Base-by-base conservation (phyloP, 92 coral and sea anemone species). In the Palythoa grandiflora region DNA sequence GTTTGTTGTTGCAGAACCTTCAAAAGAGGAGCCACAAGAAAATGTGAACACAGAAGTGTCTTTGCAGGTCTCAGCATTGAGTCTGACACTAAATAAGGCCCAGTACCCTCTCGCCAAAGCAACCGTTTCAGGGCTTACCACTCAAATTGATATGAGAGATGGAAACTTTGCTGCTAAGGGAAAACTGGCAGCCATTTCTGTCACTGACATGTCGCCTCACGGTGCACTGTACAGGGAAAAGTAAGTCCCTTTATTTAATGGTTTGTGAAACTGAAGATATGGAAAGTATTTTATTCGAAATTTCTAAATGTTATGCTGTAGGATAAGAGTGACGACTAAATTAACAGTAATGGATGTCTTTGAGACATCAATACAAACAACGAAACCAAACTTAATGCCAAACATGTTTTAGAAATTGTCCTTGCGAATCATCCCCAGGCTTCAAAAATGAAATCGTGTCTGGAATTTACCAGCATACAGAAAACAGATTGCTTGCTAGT, bases 181-280 rank as follows among this genome's bases (percentile, higher is more conserved):
- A 28, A 95, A 81, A 87, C 89, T 97, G 17, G 88, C 94, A 38
- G 91, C 93, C 86, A 87, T 95, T 52, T 95, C 95, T 38, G 93
- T 97, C 37, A 92, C 94, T 6, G 99, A 97, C 73, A 92, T 97
- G 98, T 95, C 98, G 6, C 99, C 99, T 15, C 99, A 97, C 84
- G 99, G 99, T 59, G 89, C 94, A 11, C 89, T 97, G 72, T 97
- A 97, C 93, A 87, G 98, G 68, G 97, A 97, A 90, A 97, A 97
- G 99, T 97, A 80, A 91, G 98, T 76, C 9, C 0, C 17, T 57
- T 39, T 59, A 68, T 40, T 40, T 50, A 71, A 84, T 13, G n/a
- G 20, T 20, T 73, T 28, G 28, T 28, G 28, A 63, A 16, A 9
- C 70, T 17, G 9, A 20, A 21, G 8, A 17, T 63, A 28, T 20